Conservation (phyloP, 2,113 vertebrate genomes). For the Charadrius vociferus region DNA sequence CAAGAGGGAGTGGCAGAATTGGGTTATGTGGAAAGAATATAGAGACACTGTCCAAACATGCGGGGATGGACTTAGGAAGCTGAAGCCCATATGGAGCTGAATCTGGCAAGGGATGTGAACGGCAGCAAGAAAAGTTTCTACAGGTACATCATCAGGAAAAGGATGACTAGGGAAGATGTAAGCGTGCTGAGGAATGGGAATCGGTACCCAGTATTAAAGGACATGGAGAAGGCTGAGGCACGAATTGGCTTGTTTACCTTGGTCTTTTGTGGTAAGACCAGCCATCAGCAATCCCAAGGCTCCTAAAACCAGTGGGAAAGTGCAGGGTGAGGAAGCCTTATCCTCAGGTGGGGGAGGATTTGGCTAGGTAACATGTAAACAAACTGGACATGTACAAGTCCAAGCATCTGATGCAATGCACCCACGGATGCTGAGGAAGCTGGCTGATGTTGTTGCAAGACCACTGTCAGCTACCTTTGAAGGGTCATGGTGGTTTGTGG, state of each 20-base stretch:
- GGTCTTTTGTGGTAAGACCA: neutral
- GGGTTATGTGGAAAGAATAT: neutral
- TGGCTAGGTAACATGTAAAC: neutral
- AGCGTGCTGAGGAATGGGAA: neutral
- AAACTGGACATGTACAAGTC: neutral
- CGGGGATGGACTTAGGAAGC: neutral
- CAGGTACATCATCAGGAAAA: neutral
- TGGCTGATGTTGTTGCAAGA: neutral
- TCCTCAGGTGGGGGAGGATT: neutral
- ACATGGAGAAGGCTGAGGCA: neutral
- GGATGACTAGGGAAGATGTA: neutral
- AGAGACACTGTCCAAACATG: neutral
- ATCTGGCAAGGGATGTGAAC: neutral
- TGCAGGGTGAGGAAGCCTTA: neutral
- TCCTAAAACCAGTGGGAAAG: neutral
- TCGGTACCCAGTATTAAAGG: neutral
- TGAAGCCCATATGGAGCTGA: neutral
- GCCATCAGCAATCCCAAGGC: neutral
- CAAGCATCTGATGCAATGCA: neutral
- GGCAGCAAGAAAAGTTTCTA: neutral
- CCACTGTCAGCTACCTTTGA: neutral
- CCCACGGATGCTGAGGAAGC: neutral
- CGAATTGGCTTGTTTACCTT: neutral
- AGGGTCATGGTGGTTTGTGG: neutral
- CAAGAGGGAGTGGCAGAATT: neutral